phyloP scores from a whole-genome alignment of 2,113 vertebrate species.

The Propithecus coquereli region DNA sequence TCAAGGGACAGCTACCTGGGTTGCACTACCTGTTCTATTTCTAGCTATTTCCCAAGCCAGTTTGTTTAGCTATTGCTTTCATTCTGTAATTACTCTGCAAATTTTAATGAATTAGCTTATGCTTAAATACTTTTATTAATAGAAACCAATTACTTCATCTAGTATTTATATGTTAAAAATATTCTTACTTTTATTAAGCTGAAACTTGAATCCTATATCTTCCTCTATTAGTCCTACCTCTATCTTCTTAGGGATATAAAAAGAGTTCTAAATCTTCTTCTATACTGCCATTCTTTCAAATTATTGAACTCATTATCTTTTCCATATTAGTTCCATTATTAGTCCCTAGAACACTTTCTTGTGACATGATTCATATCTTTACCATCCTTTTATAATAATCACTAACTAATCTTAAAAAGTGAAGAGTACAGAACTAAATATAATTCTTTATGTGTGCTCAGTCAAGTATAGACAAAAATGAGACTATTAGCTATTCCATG shows the following conservation, averaged over 20 bases:
- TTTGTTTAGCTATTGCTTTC: background rate
- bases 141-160: background rate
- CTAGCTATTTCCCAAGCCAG: background rate
- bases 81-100: background rate
- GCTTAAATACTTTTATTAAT: background rate
- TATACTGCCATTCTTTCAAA: background rate
- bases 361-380: background rate
- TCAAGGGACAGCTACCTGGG: background rate
- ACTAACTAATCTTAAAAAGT: background rate
- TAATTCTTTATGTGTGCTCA: background rate
- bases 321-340: background rate
- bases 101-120: background rate
- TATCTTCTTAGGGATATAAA: background rate
- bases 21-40: background rate
- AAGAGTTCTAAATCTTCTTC: background rate
- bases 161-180: constrained; percentile 10
- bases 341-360: background rate
- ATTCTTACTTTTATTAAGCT: background rate
- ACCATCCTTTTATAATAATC: background rate
- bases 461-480: background rate
- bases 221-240: background rate
- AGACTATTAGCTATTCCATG: background rate
- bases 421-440: background rate
- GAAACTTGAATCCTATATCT: background rate
- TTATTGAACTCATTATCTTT: background rate